Percentiles rank a stretch among this genome's conserved stretches.
Conservation (phyloP, 1,140 invertebrate species). For the Archegozetes longisetosus region DNA sequence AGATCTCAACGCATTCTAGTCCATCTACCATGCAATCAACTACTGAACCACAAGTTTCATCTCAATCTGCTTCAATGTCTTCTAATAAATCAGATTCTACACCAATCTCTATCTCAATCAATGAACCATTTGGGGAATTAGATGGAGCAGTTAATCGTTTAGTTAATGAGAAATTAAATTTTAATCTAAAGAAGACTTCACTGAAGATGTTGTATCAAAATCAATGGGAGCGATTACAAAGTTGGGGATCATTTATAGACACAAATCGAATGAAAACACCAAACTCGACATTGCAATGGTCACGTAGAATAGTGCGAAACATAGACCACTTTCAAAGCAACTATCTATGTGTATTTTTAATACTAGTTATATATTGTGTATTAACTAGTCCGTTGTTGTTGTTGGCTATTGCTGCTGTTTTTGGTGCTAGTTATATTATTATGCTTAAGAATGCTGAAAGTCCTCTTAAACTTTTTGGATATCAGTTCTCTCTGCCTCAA, state of each 20-base stretch:
- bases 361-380: constrained; percentile 62
- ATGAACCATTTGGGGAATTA: constrained; percentile 5
- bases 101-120: not conserved
- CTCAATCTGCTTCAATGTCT: not conserved
- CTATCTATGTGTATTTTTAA: constrained; percentile 65
- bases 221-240: constrained; percentile 1
- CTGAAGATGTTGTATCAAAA: not conserved
- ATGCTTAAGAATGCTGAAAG: constrained; percentile 37
- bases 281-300: constrained; percentile 5
- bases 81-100: not conserved
- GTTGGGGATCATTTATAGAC: constrained; percentile 12
- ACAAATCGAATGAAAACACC: constrained; percentile 8
- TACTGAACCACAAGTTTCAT: no score
- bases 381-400: constrained; percentile 55
- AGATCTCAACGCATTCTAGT: no score
- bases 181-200: not conserved
- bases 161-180: not conserved
- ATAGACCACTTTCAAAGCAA: constrained; percentile 73
- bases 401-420: constrained; percentile 43
- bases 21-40: no score
- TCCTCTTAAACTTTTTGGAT: constrained; percentile 29
- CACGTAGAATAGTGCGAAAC: constrained; percentile 47
- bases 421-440: constrained; percentile 53
- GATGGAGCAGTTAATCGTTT: not conserved
- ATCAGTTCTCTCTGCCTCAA: constrained; percentile 49